These are phyloP conservation scores for Thamnophis elegans DNA, from an alignment of 2,797 vertebrate species.

Conservation along the genomic window DNA sequence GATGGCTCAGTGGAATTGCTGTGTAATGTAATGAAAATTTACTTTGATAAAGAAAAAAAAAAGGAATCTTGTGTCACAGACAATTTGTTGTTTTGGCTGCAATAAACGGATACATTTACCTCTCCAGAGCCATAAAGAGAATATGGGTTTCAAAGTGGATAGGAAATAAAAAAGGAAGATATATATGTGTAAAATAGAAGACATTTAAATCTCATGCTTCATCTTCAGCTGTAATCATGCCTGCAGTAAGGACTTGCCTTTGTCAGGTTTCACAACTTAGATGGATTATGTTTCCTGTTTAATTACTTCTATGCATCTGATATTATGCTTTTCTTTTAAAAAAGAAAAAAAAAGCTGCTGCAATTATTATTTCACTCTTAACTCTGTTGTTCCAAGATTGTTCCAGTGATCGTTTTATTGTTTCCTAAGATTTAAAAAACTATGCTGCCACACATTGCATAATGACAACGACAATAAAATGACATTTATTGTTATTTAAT, in stretches of 20 bases:
- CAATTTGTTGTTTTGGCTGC: neutral
- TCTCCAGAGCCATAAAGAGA: neutral
- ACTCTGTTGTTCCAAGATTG: neutral
- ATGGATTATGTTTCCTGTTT: constrained; percentile 43
- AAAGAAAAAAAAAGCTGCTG: constrained; percentile 27
- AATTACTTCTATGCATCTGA: constrained; percentile 22
- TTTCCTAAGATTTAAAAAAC: neutral
- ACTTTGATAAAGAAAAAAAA: neutral
- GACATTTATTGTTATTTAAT: neutral
- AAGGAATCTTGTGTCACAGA: neutral
- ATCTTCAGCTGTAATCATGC: constrained; percentile 22
- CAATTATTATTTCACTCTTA: constrained; percentile 40
- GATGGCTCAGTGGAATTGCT: neutral
- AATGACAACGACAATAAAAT: neutral
- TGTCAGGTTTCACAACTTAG: constrained; percentile 35
- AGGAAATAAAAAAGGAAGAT: neutral
- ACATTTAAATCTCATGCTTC: constrained; percentile 4
- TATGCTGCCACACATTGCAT: neutral
- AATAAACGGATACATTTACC: neutral
- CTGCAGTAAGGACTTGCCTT: constrained; percentile 35
- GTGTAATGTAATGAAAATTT: neutral
- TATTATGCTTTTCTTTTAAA: constrained; percentile 19
- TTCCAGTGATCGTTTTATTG: neutral
- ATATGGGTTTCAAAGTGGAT: neutral
- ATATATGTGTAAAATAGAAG: neutral